A percentile compares a stretch with the other conserved stretches of the same genome.
Conservation (phyloP, 2,113 vertebrate genomes). For the Progne subis region DNA sequence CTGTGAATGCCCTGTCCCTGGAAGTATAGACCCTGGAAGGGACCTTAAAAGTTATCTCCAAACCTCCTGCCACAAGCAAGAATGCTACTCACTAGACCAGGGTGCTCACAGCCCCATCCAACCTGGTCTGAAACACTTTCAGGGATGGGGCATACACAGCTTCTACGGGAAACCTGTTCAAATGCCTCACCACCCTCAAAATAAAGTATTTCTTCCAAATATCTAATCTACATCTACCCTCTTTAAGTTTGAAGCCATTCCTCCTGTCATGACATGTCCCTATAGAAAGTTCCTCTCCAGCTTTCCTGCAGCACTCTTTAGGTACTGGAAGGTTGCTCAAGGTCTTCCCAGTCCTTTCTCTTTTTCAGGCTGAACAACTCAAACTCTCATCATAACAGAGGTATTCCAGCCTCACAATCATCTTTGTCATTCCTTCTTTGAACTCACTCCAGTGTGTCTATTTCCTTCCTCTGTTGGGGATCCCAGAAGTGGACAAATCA, state of each 20-base stretch:
- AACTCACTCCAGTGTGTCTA: neutral
- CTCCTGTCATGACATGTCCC: neutral
- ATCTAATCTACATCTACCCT: neutral
- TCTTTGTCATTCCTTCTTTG: neutral
- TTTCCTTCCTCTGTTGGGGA: neutral
- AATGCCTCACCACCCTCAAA: neutral
- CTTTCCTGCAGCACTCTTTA: neutral
- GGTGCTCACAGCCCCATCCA: fast-evolving
- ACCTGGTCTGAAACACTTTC: neutral
- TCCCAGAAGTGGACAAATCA: neutral
- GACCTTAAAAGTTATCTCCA: neutral
- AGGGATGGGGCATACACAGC: neutral
- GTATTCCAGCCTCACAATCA: neutral
- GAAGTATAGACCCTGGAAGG: neutral
- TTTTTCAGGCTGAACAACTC: neutral
- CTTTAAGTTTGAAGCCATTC: neutral
- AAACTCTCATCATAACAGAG: neutral
- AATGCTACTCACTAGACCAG: neutral
- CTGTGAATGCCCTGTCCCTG: neutral
- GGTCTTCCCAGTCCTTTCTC: neutral
- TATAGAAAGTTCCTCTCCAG: neutral
- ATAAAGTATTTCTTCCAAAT: neutral
- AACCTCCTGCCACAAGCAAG: neutral
- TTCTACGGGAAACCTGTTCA: neutral
- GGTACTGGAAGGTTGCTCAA: neutral